Conservation (phyloP, 2,888 invertebrate genomes). For the Andrena bicolor region DNA sequence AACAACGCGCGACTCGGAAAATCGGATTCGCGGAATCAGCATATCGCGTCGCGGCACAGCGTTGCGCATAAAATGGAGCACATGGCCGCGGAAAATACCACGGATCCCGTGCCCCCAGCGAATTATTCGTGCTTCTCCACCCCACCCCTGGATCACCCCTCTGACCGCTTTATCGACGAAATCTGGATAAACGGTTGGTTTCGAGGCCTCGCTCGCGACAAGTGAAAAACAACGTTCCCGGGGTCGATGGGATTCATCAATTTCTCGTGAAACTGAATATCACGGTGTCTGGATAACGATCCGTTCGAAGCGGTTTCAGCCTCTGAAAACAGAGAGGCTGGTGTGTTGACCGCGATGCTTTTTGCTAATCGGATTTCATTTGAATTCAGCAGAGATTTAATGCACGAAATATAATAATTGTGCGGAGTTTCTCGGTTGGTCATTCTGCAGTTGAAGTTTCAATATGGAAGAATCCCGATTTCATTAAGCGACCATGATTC, state of each 20-base stretch:
- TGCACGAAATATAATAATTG: neutral
- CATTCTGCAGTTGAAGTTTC: no score
- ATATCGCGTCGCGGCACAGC: conserved; percentile 18
- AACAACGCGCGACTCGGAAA: conserved; percentile 29
- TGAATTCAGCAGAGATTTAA: neutral
- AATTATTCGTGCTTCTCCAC: conserved; percentile 17
- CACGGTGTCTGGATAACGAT: conserved; percentile 13
- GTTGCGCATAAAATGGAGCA: conserved; percentile 22
- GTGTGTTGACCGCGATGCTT: neutral
- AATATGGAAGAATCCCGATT: neutral
- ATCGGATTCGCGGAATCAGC: conserved; percentile 43
- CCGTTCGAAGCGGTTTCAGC: neutral
- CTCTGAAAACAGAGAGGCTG: neutral
- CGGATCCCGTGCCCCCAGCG: neutral
- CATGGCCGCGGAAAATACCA: conserved; percentile 18
- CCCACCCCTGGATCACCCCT: neutral
- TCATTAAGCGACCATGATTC: neutral
- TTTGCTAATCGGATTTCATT: conserved; percentile 7
- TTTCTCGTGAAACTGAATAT: conserved; percentile 14
- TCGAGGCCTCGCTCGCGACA: neutral
- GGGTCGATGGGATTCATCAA: conserved; percentile 1
- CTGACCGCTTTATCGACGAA: conserved; percentile 28
- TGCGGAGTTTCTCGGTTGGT: no score
- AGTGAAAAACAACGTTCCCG: conserved; percentile 28
- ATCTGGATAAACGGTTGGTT: conserved; percentile 34